Evolutionary conservation across 2,888 invertebrate species (phyloP).

Genomic region (Nycteola revayana): DNA sequence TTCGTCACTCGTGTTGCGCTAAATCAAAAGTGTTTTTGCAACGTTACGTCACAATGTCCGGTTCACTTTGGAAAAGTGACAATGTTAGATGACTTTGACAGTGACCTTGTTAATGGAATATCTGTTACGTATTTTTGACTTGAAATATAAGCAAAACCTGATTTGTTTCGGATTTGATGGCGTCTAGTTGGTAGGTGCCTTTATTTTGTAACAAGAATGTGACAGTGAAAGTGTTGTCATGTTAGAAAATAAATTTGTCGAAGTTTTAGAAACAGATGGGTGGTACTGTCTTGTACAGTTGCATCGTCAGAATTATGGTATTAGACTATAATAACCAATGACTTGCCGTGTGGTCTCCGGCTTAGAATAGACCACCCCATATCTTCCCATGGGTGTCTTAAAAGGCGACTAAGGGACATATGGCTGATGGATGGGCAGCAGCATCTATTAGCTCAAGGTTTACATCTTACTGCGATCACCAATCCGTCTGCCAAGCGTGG

Average conservation of each 20-base stretch:
- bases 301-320: neutral
- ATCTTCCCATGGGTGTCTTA: no score
- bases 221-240: neutral
- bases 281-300: neutral
- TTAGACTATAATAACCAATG: no score
- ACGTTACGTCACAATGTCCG: constrained; percentile 20
- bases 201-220: no score
- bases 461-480: no score
- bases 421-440: no score
- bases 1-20: neutral
- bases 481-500: no score
- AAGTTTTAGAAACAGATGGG: neutral
- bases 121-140: constrained; percentile 25
- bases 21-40: constrained; percentile 1
- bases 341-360: no score
- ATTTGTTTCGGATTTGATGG: constrained; percentile 8
- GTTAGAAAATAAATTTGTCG: neutral
- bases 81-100: constrained; percentile 25
- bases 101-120: constrained; percentile 32
- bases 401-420: no score
- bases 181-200: no score
- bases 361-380: no score
- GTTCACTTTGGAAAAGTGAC: constrained; percentile 14
- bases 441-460: no score
- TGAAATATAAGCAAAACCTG: constrained; percentile 15